Percentiles rank a stretch among this genome's conserved stretches.
Conservation (phyloP, 2,888 invertebrate genomes). For the Odontomyia ornata region DNA sequence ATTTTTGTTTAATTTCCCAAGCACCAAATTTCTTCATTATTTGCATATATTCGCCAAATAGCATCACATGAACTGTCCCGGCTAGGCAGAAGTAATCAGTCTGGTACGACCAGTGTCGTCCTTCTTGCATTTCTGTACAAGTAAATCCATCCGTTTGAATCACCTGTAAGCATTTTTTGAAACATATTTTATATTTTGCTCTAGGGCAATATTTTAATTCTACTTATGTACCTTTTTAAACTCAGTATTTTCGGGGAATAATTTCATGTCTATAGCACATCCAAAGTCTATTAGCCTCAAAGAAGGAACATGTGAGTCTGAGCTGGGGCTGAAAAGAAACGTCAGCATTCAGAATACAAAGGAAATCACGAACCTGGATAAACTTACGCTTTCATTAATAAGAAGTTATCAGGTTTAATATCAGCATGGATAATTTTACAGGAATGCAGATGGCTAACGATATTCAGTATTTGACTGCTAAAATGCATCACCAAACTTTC, state of each 20-base stretch:
- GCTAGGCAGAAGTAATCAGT: conserved; percentile 93
- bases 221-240: conserved; percentile 70
- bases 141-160: conserved; percentile 85
- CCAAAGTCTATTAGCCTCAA: conserved; percentile 94
- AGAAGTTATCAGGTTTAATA: conserved; percentile 95
- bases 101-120: conserved; percentile 93
- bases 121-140: conserved; percentile 92
- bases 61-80: conserved; percentile 86
- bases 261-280: conserved; percentile 91
- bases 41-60: conserved; percentile 92
- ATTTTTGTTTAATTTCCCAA: conserved; percentile 76
- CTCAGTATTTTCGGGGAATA: conserved; percentile 81
- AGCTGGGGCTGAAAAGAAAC: conserved; percentile 66
- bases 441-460: conserved; percentile 85
- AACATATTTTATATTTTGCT: too few relatives aligned
- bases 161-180: conserved; percentile 63
- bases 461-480: conserved; percentile 84
- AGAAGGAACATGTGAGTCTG: conserved; percentile 74
- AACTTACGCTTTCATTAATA: conserved; percentile 78
- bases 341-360: conserved; percentile 4
- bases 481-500: conserved; percentile 81
- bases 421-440: conserved; percentile 94
- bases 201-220: too few relatives aligned
- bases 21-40: conserved; percentile 72
- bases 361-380: not conserved